Evolutionary conservation across 2,888 invertebrate genomes (phyloP).

Genomic region (Lasioglossum malachurum): DNA sequence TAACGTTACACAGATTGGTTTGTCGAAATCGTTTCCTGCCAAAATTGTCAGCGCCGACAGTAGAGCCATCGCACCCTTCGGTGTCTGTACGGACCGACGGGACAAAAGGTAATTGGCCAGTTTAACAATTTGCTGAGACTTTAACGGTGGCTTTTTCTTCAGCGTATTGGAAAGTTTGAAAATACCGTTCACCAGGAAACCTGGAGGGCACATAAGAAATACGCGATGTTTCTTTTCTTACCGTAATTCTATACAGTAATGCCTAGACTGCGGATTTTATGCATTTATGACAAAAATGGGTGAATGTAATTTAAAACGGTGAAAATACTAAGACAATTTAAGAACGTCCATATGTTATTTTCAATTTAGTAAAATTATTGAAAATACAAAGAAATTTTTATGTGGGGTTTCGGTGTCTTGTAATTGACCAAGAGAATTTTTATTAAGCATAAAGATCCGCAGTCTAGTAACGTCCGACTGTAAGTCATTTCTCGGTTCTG

Average conservation of each 20-base stretch:
- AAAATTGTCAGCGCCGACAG: constrained; percentile 91
- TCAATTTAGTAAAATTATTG: too few species aligned
- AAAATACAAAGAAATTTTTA: too few species aligned
- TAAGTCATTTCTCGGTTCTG: too few species aligned
- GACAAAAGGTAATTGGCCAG: constrained; percentile 96
- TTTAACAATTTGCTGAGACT: constrained; percentile 93
- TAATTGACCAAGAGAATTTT: too few species aligned
- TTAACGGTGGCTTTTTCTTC: constrained; percentile 90
- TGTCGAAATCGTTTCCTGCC: constrained; percentile 89
- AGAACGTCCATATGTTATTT: too few species aligned
- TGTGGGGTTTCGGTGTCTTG: too few species aligned
- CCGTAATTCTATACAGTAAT: neutral
- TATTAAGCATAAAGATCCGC: too few species aligned
- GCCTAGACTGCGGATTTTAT: too few species aligned
- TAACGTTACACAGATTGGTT: constrained; percentile 93
- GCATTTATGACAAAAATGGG: too few species aligned
- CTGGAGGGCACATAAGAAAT: constrained; percentile 75
- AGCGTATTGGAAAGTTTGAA: constrained; percentile 88
- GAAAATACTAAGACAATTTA: too few species aligned
- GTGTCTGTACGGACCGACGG: constrained; percentile 94
- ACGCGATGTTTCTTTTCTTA: neutral
- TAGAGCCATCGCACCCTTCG: constrained; percentile 93
- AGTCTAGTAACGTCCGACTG: too few species aligned
- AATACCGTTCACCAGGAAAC: constrained; percentile 88
- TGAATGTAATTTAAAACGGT: too few species aligned